Evolutionary conservation across 2,888 invertebrate species (phyloP), one percentile per base, ranked within the genome.

Genomic region (Pasiphila rectangulata): DNA sequence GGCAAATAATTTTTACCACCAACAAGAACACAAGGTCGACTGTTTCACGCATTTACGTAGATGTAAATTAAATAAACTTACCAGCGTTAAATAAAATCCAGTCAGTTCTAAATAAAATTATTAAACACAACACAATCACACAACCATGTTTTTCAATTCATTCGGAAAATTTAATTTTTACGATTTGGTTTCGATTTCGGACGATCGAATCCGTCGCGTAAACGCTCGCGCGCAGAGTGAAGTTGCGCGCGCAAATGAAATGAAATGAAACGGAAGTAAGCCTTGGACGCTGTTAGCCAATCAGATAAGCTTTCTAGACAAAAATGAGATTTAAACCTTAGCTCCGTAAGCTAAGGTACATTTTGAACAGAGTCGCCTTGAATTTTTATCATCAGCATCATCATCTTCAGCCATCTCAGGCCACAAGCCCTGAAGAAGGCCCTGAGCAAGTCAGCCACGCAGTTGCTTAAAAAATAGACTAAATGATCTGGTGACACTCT

Each of bases 191-290:
- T 60, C 60, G 59, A 51, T 65, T 69, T 68, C 58, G 61, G 63
- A 55, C 63, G 69, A 72, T 73, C 66, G 71, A 64, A 52, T 59
- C 55, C 54, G 55, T 50, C 72, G 73, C 73, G 71, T 68, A 52
- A 54, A 66, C 76, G 79, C 74, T 78, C 79, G 78, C 83, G 79
- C 84, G 79, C 82, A 71, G 75, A 76, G 74, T 80, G 79, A 72
- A 61, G 67, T 75, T 74, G 72, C 73, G 67, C 70, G 68, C 74
- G 69, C 79, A 78, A 80, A 30, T 16, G 13, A 16, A 80, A 30
- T 16, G 13, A 16, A 80, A 75, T 61, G 57, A 57, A 71, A 74
- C 73, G 72, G 72, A 81, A 76, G 79, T 74, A 68, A 69, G 61
- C 59, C 54, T 56, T 60, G 56, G 52, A 55, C 52, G 57, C 59